Conservation (phyloP, 37 sponge, comb jelly and placozoan genomes). For the Diacarnus erythraeanus region DNA sequence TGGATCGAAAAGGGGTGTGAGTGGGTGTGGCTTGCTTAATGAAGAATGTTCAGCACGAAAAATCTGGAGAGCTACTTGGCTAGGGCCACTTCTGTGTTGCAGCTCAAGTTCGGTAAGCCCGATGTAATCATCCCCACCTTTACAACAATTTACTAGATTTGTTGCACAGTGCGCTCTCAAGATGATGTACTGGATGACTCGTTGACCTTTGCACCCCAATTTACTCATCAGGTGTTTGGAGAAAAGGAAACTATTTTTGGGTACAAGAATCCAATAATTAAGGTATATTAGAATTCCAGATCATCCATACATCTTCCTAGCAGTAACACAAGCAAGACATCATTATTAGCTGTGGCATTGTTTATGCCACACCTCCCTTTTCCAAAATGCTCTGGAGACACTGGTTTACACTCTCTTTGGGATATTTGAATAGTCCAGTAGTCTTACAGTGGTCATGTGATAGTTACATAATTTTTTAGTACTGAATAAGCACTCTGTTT, state of each 20-base stretch:
- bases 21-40: too few species aligned
- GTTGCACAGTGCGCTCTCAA: constrained; percentile 26
- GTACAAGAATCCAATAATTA: constrained; percentile 63
- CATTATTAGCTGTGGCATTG: too few species aligned
- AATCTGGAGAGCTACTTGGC: constrained; percentile 23
- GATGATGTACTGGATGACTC: constrained; percentile 53
- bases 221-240: constrained; percentile 88
- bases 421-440: too few species aligned
- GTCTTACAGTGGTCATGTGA: too few species aligned
- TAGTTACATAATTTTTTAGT: too few species aligned
- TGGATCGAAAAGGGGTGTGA: too few species aligned
- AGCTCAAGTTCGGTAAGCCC: constrained; percentile 51
- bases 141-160: background rate
- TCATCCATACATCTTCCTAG: background rate
- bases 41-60: constrained; percentile 30
- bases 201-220: constrained; percentile 55
- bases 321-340: too few species aligned
- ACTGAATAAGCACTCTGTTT: too few species aligned
- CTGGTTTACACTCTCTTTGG: too few species aligned
- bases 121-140: too few species aligned
- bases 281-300: constrained; percentile 22
- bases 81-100: constrained; percentile 10
- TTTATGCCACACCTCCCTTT: too few species aligned
- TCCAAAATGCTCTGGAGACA: too few species aligned
- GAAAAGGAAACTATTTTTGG: constrained; percentile 83